A percentile compares a stretch with the other conserved stretches of the same genome.
Conservation (phyloP, 1,140 invertebrate species). For the Ips typographus region DNA sequence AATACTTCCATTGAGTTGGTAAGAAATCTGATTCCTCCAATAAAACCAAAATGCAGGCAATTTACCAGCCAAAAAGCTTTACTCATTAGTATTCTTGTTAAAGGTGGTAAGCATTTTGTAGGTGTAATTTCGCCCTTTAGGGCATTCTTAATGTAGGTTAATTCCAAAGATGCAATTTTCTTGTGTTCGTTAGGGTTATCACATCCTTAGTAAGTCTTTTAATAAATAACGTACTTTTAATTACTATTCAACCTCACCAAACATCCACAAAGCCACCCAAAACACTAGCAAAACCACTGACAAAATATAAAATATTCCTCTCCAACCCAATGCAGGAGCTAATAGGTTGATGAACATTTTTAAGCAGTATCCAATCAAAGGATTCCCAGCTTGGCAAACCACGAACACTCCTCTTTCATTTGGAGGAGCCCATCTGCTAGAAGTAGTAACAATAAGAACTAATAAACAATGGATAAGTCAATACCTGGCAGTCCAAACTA, state of each 20-base stretch:
- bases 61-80: background rate
- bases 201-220: background rate
- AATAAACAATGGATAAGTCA: background rate
- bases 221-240: background rate
- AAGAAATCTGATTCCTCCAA: background rate
- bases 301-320: background rate
- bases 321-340: background rate
- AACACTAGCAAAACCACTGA: background rate
- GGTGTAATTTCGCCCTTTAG: background rate
- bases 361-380: background rate
- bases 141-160: background rate
- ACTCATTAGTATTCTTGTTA: background rate
- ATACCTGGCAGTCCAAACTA: background rate
- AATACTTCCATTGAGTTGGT: background rate
- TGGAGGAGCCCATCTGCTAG: background rate
- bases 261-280: background rate
- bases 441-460: background rate
- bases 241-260: background rate
- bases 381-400: background rate
- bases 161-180: background rate
- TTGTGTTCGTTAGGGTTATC: background rate
- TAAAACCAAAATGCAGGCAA: background rate
- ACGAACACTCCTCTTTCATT: constrained; percentile 2
- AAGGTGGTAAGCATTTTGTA: background rate
- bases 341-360: background rate